Evolutionary conservation across 92 coral and sea anemone genomes (phyloP).

Genomic region (Palythoa caribaeorum): DNA sequence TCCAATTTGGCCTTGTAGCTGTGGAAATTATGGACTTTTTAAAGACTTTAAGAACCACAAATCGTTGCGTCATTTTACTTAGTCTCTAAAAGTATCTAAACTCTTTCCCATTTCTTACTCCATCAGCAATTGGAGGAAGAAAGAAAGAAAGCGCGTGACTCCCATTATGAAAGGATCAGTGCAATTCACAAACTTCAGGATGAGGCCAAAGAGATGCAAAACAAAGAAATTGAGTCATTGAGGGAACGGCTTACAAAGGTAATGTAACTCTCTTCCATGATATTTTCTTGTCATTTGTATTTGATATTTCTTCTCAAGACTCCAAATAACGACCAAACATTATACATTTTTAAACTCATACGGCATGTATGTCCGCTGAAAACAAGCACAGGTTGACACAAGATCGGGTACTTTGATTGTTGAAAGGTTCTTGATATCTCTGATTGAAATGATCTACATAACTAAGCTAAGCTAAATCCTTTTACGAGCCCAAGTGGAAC

Average conservation of each 20-base stretch:
- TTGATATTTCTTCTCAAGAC: too few species aligned
- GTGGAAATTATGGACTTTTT: too few species aligned
- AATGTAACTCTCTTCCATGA: conserved; percentile 9
- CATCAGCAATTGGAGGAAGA: conserved; percentile 90
- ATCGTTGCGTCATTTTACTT: not conserved
- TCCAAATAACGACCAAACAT: too few species aligned
- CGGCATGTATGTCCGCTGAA: too few species aligned
- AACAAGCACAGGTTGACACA: too few species aligned
- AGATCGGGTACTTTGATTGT: too few species aligned
- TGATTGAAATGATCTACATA: not conserved
- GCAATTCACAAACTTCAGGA: conserved; percentile 93
- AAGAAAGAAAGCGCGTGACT: conserved; percentile 90
- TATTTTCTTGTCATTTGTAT: too few species aligned
- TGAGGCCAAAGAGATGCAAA: conserved; percentile 86
- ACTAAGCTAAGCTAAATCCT: too few species aligned
- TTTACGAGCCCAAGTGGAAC: too few species aligned
- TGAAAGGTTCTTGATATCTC: not conserved
- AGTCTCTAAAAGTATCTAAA: not conserved
- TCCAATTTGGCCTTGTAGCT: too few species aligned
- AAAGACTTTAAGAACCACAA: too few species aligned
- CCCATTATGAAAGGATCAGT: conserved; percentile 90
- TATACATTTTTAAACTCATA: too few species aligned
- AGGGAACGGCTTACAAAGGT: conserved; percentile 77
- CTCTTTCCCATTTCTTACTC: not conserved
- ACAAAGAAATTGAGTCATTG: conserved; percentile 78